Base-by-base conservation (phyloP, 2,113 vertebrate genomes). In the Ranitomeya imitator region DNA sequence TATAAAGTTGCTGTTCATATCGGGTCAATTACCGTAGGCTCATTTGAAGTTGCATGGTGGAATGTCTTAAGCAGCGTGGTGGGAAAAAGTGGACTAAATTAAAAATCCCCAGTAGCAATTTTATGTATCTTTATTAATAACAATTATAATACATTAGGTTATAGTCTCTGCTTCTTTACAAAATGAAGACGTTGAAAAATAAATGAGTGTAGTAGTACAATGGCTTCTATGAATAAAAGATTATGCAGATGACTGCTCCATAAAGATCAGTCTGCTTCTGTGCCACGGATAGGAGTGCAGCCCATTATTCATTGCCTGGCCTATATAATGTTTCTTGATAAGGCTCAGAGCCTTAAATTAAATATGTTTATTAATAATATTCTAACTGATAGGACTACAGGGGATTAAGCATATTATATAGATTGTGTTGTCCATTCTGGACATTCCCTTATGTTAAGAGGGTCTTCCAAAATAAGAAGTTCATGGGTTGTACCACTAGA, bases 21-120 rank as follows among this genome's bases (percentile, higher is more conserved):
- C 79, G n/a, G 86, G 86, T 88, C 86, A 88, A 81, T 74, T 88
- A 80, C 86, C 67, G n/a, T 23, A 51, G 79, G 67, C 86, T 31
- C 67, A 54, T 19, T 61, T 79, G 31, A 69, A 55, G 61, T 45
- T 60, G 60, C 37, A 37, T 26, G 23, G 79, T 80, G 54, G 76
- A 13, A 78, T 11, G 7, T 78, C 51, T 55, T 54, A 55, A 54
- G 51, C 21, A 60, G 79, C 57, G 51, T 61, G 26, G 71, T 63
- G 59, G 76, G n/a, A 86, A 79, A 45, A 60, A 67, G 85, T 37
- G 37, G 71, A 74, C 15, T 31, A 87, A 79, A 79, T 86, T 86
- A 31, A 86, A 67, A 79, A 69, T 67, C 45, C 26, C 81, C 81
- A 21, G 31, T 7, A 83, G 81, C 45, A 45, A 21, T 83, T 23